phyloP scores from a whole-genome alignment of 2,797 vertebrate genomes.

The Bufotes viridis region DNA sequence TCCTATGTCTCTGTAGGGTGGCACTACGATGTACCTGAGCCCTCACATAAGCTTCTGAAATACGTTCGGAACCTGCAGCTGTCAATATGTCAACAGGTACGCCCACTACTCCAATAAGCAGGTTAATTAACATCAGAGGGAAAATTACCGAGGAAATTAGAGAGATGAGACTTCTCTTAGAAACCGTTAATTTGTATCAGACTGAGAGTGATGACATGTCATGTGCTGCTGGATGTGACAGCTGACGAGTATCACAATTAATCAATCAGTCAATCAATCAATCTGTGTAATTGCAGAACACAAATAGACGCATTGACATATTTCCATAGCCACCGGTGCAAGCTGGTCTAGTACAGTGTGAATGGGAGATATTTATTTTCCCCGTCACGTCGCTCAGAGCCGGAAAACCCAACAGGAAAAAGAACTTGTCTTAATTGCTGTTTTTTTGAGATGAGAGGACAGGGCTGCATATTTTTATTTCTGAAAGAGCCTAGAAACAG shows the following conservation, averaged over 20 bases:
- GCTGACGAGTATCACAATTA: background rate
- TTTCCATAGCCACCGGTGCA: conserved; percentile 12
- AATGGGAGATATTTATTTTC: conserved; percentile 45
- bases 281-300: background rate
- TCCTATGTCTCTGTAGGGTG: no score
- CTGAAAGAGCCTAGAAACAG: conserved; percentile 42
- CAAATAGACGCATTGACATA: conserved; percentile 24
- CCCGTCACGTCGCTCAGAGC: conserved; percentile 16
- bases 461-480: conserved; percentile 25
- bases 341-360: conserved; percentile 1
- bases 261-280: conserved; percentile 51
- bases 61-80: background rate
- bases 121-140: conserved; percentile 38
- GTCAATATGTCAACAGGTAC: conserved; percentile 22
- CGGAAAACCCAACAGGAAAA: conserved; percentile 56
- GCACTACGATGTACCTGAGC: background rate
- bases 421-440: conserved; percentile 49
- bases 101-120: conserved; percentile 7
- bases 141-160: conserved; percentile 26
- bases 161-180: conserved; percentile 29
- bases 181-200: conserved; percentile 23
- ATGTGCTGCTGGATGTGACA: conserved; percentile 8
- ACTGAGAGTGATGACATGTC: background rate
- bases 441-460: conserved; percentile 44
- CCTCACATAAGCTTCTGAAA: background rate